Base-by-base conservation (phyloP, 2,113 vertebrate species). In the Lipophrys pholis region DNA sequence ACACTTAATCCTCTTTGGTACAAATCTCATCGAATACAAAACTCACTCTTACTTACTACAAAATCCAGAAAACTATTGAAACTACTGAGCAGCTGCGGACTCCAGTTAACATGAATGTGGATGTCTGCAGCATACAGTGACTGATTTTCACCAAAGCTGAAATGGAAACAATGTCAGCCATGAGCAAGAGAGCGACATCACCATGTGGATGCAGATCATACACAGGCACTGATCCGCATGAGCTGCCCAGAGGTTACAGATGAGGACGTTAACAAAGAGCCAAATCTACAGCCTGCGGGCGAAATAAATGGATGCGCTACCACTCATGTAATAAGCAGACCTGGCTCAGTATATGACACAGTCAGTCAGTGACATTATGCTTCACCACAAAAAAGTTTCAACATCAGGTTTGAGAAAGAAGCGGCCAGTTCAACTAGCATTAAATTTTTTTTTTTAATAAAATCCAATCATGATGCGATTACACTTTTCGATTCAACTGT, bases 261-360 rank as follows among this genome's bases (percentile, higher is more conserved):
- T 58, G 21, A 30, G 21, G 58, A 62, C 0, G 59, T 40, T 41
- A 30, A 7, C 38, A 30, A 69, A 59, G 68, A 39, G 42, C 64
- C 66, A 64, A 8, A 35, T 39, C 50, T 45, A 8, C 12, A 36
- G 45, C 67, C 57, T 0, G 16, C 43, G 66, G 64, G 14, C 56
- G 66, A 77, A 76, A 82, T 71, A 66, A 62, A 38, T 6, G 6
- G 21, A 65, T 53, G 57, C 15, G 2, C 61, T 55, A 50, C 42
- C 45, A 42, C 53, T 58, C 38, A 52, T 50, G 54, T 43, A 59
- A 61, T 15, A 39, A 58, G 30, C 51, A 59, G 12, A 17, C 30
- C 1, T 9, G 36, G 9, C 66, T 40, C 3, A 46, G 42, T 53
- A 53, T 36, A 21, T 15, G 48, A 69, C 6, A 55, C 50, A 43